Evolutionary conservation across 2,113 vertebrate genomes (phyloP), one percentile per base, ranked within the genome.

Genomic region (Oncorhynchus mykiss): DNA sequence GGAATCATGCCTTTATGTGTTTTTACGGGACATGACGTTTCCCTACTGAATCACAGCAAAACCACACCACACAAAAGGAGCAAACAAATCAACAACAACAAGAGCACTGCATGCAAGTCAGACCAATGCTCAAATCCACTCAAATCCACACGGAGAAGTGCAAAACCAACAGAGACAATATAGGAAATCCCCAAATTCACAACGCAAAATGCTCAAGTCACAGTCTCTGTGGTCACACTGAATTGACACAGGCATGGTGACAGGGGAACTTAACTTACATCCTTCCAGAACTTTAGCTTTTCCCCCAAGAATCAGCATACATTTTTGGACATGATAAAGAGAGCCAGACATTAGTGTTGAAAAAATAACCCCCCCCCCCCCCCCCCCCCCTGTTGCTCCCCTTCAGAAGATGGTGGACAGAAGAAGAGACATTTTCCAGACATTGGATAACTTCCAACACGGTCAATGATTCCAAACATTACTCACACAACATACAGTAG

Each of bases 251-350:
- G 82, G 85, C 60, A 29, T 60, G 31, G 69, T 62, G 67, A 59
- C 80, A 29, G 65, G 39, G 39, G 9, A 45, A 12, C 39, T 45
- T 45, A 91, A 99, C 97, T 99, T 98, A 99, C 97, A 95, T 96
- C 94, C 93, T 91, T 96, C 93, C 94, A 96, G 96, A 93, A 98
- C 95, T 96, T 96, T 96, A 91, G 94, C 93, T 96, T 96, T 88
- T 88, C 90, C 91, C 91, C 93, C 93, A 92, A 94, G 93, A 95
- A 95, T 93, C 93, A 93, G 94, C 93, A 94, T 93, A 86, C 59
- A 59, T 90, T 91, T 74, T 39, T 66, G 85, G 93, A 95, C 82
- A 91, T 84, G 90, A 91, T 93, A 92, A 93, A 95, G 91, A 96
- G 93, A 95, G 94, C 78, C 82, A 92, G 79, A 91, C 88, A 90